Evolutionary conservation across 2,888 invertebrate species (phyloP), one percentile per base, ranked within the genome.

Genomic region (Germaria angustata): DNA sequence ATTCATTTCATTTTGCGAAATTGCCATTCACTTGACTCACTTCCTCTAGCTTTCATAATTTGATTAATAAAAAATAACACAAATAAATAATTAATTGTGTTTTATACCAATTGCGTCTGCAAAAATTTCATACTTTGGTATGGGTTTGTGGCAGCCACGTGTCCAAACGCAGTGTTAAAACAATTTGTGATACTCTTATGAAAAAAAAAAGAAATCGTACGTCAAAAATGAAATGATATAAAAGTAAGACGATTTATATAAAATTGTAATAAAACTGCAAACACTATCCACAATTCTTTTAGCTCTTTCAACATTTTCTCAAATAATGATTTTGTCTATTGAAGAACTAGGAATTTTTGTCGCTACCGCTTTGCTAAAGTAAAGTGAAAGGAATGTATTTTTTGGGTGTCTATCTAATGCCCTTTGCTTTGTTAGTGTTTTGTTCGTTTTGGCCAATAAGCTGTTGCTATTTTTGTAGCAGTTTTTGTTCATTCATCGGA

Each of bases 401-500:
- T n/a, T 20, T 28, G 39, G 34, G 39, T 22, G 24, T 8, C n/a
- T 22, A n/a, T 8, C n/a, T 20, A 41, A 13, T 44, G 24, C 28
- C 11, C 0, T 39, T 11, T 11, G 1, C 9, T 32, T n/a, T n/a
- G 13, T 32, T 17, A 63, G 17, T 15, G 57, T 57, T 41, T 65
- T 71, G 15, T 55, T 63, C 13, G 6, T 41, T 49, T 59, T 65
- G n/a, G n/a, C 39, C 20, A 63, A 17, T 63, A 71, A 80, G 44
- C 59, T 81, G 80, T 81, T 81, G 80, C 76, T 76, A 39, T 63
- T 75, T 34, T 28, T 39, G 7, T 51, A 2, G 36, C 17, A 5
- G 11, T 51, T n/a, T 9, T 22, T 59, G 36, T 36, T 73, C 13
- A 68, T 11, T 44, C 7, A 51, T 69, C 9, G 15, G 41, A 15